Evolutionary conservation across 2,113 vertebrate species (phyloP).

Genomic region (Sinocyclocheilus rhinocerous): DNA sequence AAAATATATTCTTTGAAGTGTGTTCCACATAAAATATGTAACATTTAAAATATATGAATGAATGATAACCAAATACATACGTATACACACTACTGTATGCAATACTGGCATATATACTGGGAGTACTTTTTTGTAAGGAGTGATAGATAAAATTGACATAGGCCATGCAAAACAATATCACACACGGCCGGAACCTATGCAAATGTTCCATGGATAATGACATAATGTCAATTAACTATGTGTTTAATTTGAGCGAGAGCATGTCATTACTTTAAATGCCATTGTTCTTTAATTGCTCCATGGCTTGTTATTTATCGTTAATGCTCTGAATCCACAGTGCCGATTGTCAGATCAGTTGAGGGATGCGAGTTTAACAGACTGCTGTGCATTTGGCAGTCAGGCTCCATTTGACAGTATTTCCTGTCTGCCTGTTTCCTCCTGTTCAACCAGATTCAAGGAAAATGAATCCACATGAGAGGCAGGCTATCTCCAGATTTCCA

Average conservation of each 20-base stretch:
- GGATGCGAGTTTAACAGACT: constrained; percentile 33
- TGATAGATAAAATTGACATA: background rate
- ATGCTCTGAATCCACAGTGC: background rate
- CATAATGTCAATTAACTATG: constrained; percentile 39
- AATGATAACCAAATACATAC: background rate
- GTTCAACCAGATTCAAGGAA: constrained; percentile 17
- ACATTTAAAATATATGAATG: too few relatives aligned
- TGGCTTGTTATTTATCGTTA: constrained; percentile 36
- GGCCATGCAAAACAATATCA: background rate
- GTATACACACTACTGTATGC: background rate
- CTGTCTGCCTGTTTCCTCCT: constrained; percentile 63
- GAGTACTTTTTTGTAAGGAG: background rate
- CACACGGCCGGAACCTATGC: background rate
- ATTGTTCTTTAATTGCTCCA: constrained; percentile 26
- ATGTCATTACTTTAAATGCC: constrained; percentile 43
- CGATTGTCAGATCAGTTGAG: constrained; percentile 8
- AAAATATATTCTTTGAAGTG: too few relatives aligned
- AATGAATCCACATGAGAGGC: background rate
- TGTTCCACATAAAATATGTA: too few relatives aligned
- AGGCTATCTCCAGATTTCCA: background rate
- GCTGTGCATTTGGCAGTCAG: constrained; percentile 68
- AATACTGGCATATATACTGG: too few relatives aligned
- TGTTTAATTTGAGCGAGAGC: constrained; percentile 25
- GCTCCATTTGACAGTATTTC: constrained; percentile 56
- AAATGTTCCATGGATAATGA: constrained; percentile 35